Evolutionary conservation across 2,888 invertebrate genomes (phyloP), one percentile per base, ranked within the genome.

Genomic region (Andrena dorsata): DNA sequence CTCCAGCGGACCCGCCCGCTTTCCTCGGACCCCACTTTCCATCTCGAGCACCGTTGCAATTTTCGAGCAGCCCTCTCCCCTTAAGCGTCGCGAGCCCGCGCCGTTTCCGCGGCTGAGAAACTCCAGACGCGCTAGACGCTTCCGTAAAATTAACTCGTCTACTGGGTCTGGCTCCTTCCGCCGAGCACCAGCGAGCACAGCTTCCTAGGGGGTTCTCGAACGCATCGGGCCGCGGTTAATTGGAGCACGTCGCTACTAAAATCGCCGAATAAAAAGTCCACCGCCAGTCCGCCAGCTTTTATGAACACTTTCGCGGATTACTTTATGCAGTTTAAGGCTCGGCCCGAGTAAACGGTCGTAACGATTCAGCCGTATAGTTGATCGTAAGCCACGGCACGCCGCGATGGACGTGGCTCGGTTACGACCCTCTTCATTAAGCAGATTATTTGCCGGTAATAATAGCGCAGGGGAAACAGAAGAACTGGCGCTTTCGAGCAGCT

Each of bases 111-210:
- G 64, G 7, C 30, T 85, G 88, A 87, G 82, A 86, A 87, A 85
- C 69, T 82, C 85, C 88, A 86, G 87, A 85, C 86, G 30, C 76
- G 49, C 69, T 77, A 70, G 74, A 76, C 81, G 78, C 58, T 75
- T 72, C 65, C 87, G 85, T 85, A 79, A 86, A 87, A 82, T 87
- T 81, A 87, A 82, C 78, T 76, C 61, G 68, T 65, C 64, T 63
- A 69, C 41, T 61, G 51, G 51, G 20, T 68, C 61, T 68, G 68
- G 64, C 73, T 49, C 47, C 47, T 53, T 53, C 53, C 16, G n/a
- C 30, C 32, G n/a, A n/a, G 47, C 56, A 61, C 64, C 68, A 70
- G 66, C 68, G 35, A 35, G 56, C 51, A 23, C 20, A 53, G 20
- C 10, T 53, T 56, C 56, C 56, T 41, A 41, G 23, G 7, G 10